These are phyloP conservation scores for Drosophila incognita DNA, from an alignment of 2,888 invertebrate species.

Conservation along the genomic window DNA sequence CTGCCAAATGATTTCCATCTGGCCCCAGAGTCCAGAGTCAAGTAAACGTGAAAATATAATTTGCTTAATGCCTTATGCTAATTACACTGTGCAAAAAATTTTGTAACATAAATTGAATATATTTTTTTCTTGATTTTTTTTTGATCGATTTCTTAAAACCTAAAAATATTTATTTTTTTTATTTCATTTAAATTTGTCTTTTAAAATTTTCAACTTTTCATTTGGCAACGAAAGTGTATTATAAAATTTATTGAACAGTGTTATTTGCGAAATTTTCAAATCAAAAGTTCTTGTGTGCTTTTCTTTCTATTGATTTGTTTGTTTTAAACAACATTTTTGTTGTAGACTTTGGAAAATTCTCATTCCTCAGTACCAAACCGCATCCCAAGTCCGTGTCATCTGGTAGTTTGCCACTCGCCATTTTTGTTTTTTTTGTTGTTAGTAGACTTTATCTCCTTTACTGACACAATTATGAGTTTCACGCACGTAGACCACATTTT, in stretches of 20 bases:
- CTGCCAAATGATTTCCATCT: constrained; percentile 66
- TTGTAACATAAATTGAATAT: background rate
- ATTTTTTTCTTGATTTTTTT: constrained; percentile 1
- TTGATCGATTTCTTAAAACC: background rate
- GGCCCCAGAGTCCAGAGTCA: constrained; percentile 48
- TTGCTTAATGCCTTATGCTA: constrained; percentile 46
- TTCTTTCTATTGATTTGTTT: constrained; percentile 76
- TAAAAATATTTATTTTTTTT: background rate
- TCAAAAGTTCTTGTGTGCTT: constrained; percentile 56
- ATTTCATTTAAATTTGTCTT: background rate
- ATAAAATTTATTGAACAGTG: constrained; percentile 37
- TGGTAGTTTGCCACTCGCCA: constrained; percentile 15
- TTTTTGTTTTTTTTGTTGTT: constrained; percentile 8
- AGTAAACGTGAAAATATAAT: constrained; percentile 65
- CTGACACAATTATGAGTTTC: constrained; percentile 45
- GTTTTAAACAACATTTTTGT: constrained; percentile 69
- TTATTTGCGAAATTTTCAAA: constrained; percentile 19
- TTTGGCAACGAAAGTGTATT: background rate
- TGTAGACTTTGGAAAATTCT: constrained; percentile 48
- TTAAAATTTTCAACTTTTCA: background rate
- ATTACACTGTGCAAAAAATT: constrained; percentile 52
- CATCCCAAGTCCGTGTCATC: constrained; percentile 29
- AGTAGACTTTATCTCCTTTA: constrained; percentile 45
- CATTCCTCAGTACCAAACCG: constrained; percentile 26
- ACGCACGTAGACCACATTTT: constrained; percentile 56